These are phyloP conservation scores for Clupea harengus DNA, from an alignment of 2,113 vertebrate species.

Conservation along the genomic window DNA sequence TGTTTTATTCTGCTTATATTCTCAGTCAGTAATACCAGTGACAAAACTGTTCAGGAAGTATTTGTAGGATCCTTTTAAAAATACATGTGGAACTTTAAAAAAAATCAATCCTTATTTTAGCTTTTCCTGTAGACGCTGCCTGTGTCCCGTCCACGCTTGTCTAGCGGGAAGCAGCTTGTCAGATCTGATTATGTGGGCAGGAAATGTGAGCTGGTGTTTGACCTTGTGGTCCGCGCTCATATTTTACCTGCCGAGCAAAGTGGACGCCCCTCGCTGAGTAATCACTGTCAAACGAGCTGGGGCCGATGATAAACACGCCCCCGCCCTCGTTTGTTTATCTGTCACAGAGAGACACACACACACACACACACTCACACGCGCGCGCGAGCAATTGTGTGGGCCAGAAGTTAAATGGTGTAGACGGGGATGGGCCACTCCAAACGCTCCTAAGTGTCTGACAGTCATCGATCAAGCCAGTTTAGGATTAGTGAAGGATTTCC, in stretches of 20 bases:
- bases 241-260: slow-evolving; percentile 44
- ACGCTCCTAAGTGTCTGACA: background rate
- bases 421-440: background rate
- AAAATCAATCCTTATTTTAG: background rate
- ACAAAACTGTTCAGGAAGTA: background rate
- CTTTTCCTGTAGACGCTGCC: background rate
- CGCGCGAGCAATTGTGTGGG: background rate
- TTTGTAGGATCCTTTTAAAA: background rate
- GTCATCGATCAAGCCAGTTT: background rate
- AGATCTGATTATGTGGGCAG: slow-evolving; percentile 52
- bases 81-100: background rate
- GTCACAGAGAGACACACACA: slow-evolving; percentile 24
- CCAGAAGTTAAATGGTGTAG: background rate
- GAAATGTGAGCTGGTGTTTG: slow-evolving; percentile 47
- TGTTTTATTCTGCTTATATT: background rate
- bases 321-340: slow-evolving; percentile 44
- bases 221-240: slow-evolving; percentile 48
- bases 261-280: slow-evolving; percentile 47
- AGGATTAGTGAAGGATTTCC: background rate
- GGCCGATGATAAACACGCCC: slow-evolving; percentile 45
- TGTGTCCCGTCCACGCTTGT: background rate
- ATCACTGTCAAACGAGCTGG: slow-evolving; percentile 46
- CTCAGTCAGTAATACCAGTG: background rate
- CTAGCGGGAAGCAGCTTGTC: slow-evolving; percentile 41
- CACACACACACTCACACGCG: too few relatives aligned